Evolutionary conservation across 1,140 invertebrate genomes (phyloP), one percentile per base, ranked within the genome.

Genomic region (Scaptomyza pallida): DNA sequence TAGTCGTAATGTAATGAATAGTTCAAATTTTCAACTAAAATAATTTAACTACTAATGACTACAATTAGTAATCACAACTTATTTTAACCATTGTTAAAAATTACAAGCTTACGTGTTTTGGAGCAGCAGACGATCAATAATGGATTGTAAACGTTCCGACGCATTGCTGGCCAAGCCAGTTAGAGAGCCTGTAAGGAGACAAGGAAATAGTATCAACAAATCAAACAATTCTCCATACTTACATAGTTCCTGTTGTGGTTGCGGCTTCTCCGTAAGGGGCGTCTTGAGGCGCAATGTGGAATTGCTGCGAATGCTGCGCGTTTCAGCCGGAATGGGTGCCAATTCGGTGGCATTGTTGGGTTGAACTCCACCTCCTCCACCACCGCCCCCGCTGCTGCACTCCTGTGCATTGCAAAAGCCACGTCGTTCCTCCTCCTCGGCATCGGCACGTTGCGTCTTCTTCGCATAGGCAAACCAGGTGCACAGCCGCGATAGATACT

Each of bases 51-150:
- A n/a, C n/a, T n/a, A n/a, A n/a, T n/a, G n/a, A n/a, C n/a, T n/a
- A n/a, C n/a, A n/a, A n/a, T n/a, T n/a, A n/a, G n/a, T n/a, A n/a
- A n/a, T n/a, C n/a, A n/a, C n/a, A n/a, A n/a, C n/a, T n/a, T n/a
- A n/a, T n/a, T n/a, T 10, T 0, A 3, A 4, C 23, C 2, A 5
- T 26, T 9, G 5, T n/a, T n/a, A n/a, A n/a, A n/a, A n/a, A n/a
- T n/a, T n/a, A n/a, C n/a, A 12, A 10, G 76, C 89, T 64, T 48
- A 91, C 89, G 57, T 55, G 73, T 91, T 91, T 33, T 91, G 89
- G 12, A 71, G 43, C 19, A 85, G 23, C 37, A 91, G 15, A 5
- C 79, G 80, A 64, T 90, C 89, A 12, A 91, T 91, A 4, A 91
- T 90, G 15, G 70, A 83, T 51, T 91, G 89, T 55, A 91, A 48